Evolutionary conservation across 2,797 vertebrate genomes (phyloP), one percentile per base, ranked within the genome.

Genomic region (Siniperca undulata): DNA sequence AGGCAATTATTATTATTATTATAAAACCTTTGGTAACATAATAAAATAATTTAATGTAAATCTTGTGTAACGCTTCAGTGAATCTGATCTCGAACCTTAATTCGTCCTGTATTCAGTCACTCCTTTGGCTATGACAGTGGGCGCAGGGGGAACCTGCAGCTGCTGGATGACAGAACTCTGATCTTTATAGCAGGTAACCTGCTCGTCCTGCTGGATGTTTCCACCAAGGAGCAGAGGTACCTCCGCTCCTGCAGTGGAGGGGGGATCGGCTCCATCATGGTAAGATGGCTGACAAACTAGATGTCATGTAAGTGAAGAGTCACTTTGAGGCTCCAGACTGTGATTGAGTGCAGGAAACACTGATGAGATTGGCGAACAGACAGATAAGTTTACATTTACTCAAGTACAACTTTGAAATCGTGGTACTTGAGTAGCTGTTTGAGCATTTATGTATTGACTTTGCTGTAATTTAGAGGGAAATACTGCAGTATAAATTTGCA

Each of bases 71-170:
- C 40, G 8, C 44, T 5, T 24, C 0, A 27, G 5, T 50, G 16
- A n/a, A n/a, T 40, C 9, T 55, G 44, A 50, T 55, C 2, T 56
- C 17, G 11, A 44, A 76, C 90, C 84, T 92, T 91, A 87, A 90
- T 65, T 14, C 8, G 7, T 50, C 53, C 84, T 52, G 8, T 22
- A 2, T 69, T 12, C 77, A 99, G 98, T 77, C 95, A 98, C 94
- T 99, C 97, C 13, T 99, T 99, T 86, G 98, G 98, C 4, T 99
- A 98, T 78, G 98, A 99, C 91, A 97, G 97, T 62, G 91, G 80
- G 20, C 97, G 95, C 82, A 94, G 95, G 34, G 94, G 93, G 36
- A 99, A 99, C 91, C 94, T 99, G 38, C 95, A 97, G 70, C 83
- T 97, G 67, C 91, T 99, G 91, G 97, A 99, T 48, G 94, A 92